These are phyloP conservation scores for Pterostichus niger DNA, from an alignment of 2,888 invertebrate species.

Conservation along the genomic window DNA sequence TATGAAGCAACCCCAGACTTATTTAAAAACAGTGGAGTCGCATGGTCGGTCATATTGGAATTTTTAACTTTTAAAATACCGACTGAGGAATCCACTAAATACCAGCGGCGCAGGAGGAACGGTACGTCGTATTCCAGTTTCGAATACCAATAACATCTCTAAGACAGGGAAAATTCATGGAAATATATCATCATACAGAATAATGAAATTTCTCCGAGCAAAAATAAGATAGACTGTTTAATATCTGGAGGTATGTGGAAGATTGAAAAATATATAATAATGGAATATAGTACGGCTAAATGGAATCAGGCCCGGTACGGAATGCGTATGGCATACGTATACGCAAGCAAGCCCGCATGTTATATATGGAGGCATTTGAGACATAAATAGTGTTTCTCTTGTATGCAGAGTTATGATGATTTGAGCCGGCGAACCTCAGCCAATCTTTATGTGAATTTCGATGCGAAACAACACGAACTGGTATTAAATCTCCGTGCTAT, in stretches of 20 bases:
- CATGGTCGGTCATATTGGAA: constrained; percentile 56
- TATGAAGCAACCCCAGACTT: constrained; percentile 37
- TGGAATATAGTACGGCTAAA: constrained; percentile 62
- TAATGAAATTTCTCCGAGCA: constrained; percentile 76
- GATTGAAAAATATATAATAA: constrained; percentile 75
- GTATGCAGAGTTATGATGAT: constrained; percentile 61
- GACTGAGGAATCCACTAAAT: constrained; percentile 56
- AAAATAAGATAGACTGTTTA: constrained; percentile 72
- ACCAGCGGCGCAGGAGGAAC: neutral
- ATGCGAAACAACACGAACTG: constrained; percentile 33
- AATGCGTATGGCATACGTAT: constrained; percentile 29
- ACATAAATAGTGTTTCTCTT: constrained; percentile 62
- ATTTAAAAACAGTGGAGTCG: constrained; percentile 38
- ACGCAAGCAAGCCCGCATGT: constrained; percentile 9
- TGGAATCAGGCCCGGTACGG: constrained; percentile 22
- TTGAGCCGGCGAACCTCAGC: constrained; percentile 28
- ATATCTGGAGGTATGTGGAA: constrained; percentile 75
- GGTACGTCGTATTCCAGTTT: constrained; percentile 54
- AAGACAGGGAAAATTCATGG: constrained; percentile 70
- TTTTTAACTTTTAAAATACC: constrained; percentile 65
- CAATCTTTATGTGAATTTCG: constrained; percentile 33
- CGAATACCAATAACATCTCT: constrained; percentile 67
- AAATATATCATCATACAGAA: constrained; percentile 76
- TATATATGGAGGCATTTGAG: constrained; percentile 28
- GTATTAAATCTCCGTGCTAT: constrained; percentile 29